Evolutionary conservation across 2,888 invertebrate genomes (phyloP).

Genomic region (Ellobium chinense): DNA sequence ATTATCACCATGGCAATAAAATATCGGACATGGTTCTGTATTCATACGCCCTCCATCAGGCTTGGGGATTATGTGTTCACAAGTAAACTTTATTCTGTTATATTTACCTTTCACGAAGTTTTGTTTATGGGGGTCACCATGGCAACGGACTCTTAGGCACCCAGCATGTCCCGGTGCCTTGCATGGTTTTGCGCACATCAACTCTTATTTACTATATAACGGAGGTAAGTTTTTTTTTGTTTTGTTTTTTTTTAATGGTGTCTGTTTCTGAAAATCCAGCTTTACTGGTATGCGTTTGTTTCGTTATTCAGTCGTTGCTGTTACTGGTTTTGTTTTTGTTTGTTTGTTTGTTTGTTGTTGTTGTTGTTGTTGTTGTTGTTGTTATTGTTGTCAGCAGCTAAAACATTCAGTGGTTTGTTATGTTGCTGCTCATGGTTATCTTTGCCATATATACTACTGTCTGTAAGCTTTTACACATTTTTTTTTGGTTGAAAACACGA

Average conservation of each 20-base stretch:
- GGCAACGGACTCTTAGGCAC: slow-evolving; percentile 16
- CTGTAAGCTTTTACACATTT: no score
- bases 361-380: background rate
- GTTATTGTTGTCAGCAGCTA: background rate
- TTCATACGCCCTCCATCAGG: background rate
- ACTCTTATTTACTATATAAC: background rate
- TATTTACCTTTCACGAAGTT: background rate
- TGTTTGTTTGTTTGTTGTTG: background rate
- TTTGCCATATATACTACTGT: no score
- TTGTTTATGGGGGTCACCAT: slow-evolving; percentile 14
- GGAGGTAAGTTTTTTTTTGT: slow-evolving; percentile 28
- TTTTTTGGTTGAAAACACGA: no score
- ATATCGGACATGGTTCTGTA: background rate
- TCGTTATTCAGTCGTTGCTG: background rate
- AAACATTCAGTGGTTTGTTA: no score
- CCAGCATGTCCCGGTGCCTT: slow-evolving; percentile 5
- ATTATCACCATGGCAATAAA: no score
- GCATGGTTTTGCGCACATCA: background rate
- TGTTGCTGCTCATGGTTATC: no score
- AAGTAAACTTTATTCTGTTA: background rate
- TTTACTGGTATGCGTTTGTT: background rate
- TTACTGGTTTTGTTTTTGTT: background rate
- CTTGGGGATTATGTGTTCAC: background rate
- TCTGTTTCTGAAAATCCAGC: background rate
- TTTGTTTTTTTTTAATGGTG: background rate